Percentiles rank a stretch among this genome's conserved stretches.
phyloP scores from a whole-genome alignment of 2,113 vertebrate species.

The Erinaceus europaeus region DNA sequence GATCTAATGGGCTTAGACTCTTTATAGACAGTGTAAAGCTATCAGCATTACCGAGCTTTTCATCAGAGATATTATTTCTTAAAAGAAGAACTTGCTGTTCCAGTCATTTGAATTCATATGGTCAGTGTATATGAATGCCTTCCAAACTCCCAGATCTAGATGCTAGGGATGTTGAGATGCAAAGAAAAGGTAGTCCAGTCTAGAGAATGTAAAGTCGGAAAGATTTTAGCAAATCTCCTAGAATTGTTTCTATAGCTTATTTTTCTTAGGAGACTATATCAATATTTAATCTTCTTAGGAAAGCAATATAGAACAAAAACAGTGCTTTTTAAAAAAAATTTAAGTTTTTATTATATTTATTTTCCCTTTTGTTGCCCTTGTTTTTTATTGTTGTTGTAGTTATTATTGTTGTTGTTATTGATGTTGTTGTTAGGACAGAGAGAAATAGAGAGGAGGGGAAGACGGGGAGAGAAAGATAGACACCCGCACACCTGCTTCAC shows the following conservation, averaged over 20 bases:
- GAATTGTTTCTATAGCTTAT: neutral
- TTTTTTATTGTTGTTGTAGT: no score
- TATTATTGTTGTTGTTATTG: no score
- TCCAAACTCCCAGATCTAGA: neutral
- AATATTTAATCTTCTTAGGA: conserved; percentile 4
- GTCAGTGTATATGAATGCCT: neutral
- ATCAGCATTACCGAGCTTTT: conserved; percentile 14
- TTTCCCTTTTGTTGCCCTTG: no score
- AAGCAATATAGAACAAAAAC: neutral
- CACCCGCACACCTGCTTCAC: no score
- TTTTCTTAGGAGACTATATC: neutral
- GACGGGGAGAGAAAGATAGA: no score
- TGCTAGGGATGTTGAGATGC: neutral
- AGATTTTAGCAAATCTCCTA: neutral
- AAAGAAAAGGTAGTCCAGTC: conserved; percentile 6
- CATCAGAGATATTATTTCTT: neutral
- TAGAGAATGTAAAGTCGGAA: neutral
- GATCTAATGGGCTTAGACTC: neutral
- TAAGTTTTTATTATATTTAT: no score
- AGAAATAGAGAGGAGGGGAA: no score
- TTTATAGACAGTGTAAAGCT: conserved; percentile 10
- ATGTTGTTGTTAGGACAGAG: no score
- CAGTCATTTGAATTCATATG: neutral
- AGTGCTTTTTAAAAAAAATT: no score
- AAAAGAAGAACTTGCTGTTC: neutral